Conservation (phyloP, 2,113 vertebrate species). For the Leucoraja erinaceus region DNA sequence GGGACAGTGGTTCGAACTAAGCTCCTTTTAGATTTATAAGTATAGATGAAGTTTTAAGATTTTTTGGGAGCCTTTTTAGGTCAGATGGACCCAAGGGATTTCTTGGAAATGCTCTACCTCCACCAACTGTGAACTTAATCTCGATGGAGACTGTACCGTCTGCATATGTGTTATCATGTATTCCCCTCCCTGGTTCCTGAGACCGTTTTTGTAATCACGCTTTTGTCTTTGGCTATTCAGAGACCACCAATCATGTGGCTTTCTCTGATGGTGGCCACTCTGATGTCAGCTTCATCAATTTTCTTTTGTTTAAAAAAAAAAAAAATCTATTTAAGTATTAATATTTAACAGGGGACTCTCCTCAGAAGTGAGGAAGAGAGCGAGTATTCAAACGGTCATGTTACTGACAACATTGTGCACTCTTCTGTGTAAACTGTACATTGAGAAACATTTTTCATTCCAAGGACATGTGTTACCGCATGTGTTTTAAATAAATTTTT, state of each 20-base stretch:
- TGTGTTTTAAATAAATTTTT: conserved; percentile 22
- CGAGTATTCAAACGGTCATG: conserved; percentile 8
- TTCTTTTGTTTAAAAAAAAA: not conserved
- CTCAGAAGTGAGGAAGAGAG: not conserved
- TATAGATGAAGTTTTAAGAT: not conserved
- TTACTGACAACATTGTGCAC: conserved; percentile 6
- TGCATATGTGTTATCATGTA: not conserved
- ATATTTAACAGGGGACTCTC: not conserved
- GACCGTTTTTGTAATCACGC: not conserved
- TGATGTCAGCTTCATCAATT: not conserved
- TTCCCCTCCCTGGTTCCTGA: not conserved
- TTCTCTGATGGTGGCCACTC: not conserved
- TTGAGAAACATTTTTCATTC: conserved; percentile 26
- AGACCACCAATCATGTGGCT: not conserved
- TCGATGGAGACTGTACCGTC: not conserved
- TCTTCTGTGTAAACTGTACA: not conserved
- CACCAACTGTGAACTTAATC: not conserved
- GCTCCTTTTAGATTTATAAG: not conserved
- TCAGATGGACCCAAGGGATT: not conserved
- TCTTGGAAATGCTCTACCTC: not conserved
- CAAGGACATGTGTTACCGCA: conserved; percentile 9
- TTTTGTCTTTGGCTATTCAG: not conserved
- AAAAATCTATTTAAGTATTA: conserved; percentile 7
- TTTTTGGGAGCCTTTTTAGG: not conserved
- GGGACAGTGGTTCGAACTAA: not conserved